These are phyloP conservation scores for Halcyon malimbica DNA, from an alignment of 2,113 vertebrate species.

Conservation along the genomic window DNA sequence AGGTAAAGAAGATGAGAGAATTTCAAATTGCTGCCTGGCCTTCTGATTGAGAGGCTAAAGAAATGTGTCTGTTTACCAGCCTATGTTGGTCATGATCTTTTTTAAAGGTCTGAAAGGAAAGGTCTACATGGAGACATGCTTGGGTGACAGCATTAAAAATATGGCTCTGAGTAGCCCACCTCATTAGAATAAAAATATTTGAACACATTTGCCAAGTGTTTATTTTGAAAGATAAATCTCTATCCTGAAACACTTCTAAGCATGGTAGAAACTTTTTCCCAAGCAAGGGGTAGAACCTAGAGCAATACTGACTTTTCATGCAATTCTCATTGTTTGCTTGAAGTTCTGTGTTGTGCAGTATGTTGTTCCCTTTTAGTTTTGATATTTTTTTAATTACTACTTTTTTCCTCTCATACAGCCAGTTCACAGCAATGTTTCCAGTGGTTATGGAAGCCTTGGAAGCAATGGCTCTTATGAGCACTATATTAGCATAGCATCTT, in stretches of 20 bases:
- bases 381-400: neutral
- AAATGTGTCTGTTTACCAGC: neutral
- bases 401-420: conserved; percentile 69
- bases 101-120: neutral
- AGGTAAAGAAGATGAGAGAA: conserved; percentile 74
- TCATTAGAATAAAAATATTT: neutral
- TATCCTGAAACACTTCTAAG: neutral
- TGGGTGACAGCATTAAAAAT: neutral
- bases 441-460: conserved; percentile 86
- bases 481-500: conserved; percentile 83
- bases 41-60: neutral
- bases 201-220: neutral
- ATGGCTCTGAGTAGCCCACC: neutral
- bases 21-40: neutral
- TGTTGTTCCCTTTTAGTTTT: neutral
- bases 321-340: neutral
- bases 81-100: neutral
- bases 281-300: neutral
- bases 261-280: neutral
- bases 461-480: conserved; percentile 88
- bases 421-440: conserved; percentile 85
- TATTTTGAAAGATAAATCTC: neutral
- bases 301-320: neutral
- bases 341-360: neutral
- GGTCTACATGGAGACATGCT: neutral